Percentiles rank a stretch among this genome's conserved stretches.
Evolutionary conservation across 2,888 invertebrate species (phyloP).

Genomic region (Hartigia nigra): DNA sequence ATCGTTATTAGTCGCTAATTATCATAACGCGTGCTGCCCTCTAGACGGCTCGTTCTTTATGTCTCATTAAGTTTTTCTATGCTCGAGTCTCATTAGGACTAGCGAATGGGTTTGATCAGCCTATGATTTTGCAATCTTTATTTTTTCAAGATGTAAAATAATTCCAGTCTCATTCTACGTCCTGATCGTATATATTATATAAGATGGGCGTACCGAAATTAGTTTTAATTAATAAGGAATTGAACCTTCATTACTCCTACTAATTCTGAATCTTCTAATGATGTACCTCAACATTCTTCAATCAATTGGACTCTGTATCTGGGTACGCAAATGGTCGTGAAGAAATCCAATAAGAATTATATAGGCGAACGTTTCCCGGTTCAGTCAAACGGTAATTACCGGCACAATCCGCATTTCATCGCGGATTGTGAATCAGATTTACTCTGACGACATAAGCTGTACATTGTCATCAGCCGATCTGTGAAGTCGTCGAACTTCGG

Average conservation of each 20-base stretch:
- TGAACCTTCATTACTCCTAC: not conserved
- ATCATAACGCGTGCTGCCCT: not conserved
- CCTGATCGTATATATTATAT: not conserved
- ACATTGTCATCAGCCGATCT: conserved; percentile 67
- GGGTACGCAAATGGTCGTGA: not conserved
- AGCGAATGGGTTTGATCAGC: not conserved
- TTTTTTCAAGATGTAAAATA: not conserved
- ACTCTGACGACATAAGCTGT: conserved; percentile 67
- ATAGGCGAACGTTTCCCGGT: not conserved
- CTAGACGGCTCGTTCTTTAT: not conserved
- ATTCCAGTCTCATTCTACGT: not conserved
- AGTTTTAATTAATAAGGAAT: not conserved
- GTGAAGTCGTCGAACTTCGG: conserved; percentile 67
- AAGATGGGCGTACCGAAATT: not conserved
- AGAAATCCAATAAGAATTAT: not conserved
- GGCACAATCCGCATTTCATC: not conserved
- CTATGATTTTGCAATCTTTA: not conserved
- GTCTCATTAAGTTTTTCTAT: not conserved
- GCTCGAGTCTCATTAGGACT: not conserved
- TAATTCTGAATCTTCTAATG: not conserved
- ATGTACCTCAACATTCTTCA: not conserved
- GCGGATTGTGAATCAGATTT: conserved; percentile 23
- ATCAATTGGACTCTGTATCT: not conserved
- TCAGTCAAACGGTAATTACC: not conserved
- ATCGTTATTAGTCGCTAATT: not conserved